Base-by-base conservation (phyloP, 2,113 vertebrate genomes). In the Varanus komodoensis region DNA sequence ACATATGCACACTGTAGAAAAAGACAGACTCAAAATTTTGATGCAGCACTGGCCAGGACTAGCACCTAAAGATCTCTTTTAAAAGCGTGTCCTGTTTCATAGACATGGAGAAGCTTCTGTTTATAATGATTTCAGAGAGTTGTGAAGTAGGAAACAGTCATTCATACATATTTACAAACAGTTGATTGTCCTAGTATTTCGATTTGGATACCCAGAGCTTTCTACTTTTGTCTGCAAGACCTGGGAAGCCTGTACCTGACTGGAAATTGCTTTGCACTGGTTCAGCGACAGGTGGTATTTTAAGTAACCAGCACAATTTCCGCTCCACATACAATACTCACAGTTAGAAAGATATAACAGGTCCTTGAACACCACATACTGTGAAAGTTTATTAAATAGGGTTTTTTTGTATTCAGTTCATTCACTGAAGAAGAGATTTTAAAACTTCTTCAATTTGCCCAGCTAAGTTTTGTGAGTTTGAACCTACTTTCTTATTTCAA, bases 301-400 rank as follows among this genome's bases (percentile, higher is more conserved):
- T 57, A 67, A 71, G 38, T 23, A 85, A 1, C 1, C 48, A 61
- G 2, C 2, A 67, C 27, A 21, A 19, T 71, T 38, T 29, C 87
- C 14, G 75, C 82, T 89, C 21, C 11, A 74, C 11, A 67, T 2
- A 3, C 6, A 52, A 32, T 77, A 6, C 52, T 90, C 4, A 48
- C 29, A 64, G 19, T 1, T 21, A 54, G 82, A 88, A 87, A 68
- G 11, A 87, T 67, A 75, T 38, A 79, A 27, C 27, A 79, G 57
- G 23, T 17, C 19, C n/a, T 81, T 1, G 48, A 89, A 23, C 0
- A 75, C 81, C 74, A 6, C 1, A 87, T 11, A 9, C 11, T 91
- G 50, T 71, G 14, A 21, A 67, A 82, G 1, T 89, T 79, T 74
- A 92, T 79, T 78, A 89, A 83, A 87, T 48, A 57, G 8, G n/a